Evolutionary conservation across 1,140 invertebrate species (phyloP), one percentile per base, ranked within the genome.

Genomic region (Laupala kohalensis): DNA sequence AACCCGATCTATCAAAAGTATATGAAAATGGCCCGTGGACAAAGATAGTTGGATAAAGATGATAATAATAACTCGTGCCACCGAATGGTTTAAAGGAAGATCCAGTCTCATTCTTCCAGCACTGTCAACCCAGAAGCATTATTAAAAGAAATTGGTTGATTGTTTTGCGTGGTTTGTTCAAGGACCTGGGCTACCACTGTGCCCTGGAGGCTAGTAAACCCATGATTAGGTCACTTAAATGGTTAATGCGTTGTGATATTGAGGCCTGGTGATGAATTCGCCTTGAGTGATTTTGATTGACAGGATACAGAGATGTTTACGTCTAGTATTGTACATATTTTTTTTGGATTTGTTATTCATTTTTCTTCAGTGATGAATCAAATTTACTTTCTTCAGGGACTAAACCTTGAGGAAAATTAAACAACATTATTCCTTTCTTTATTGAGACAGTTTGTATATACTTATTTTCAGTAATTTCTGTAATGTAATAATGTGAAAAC

Each of bases 121-220:
- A n/a, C n/a, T n/a, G n/a, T n/a, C n/a, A n/a, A n/a, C n/a, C n/a
- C n/a, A n/a, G n/a, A n/a, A n/a, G n/a, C n/a, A n/a, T n/a, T n/a
- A n/a, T n/a, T n/a, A n/a, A n/a, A n/a, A n/a, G n/a, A n/a, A n/a
- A n/a, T n/a, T n/a, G n/a, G n/a, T n/a, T n/a, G n/a, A n/a, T n/a
- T n/a, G n/a, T n/a, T n/a, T n/a, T n/a, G n/a, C n/a, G n/a, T n/a
- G n/a, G n/a, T n/a, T n/a, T n/a, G 69, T 74, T 74, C 30, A 73
- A 77, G 76, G 71, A 76, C 25, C 75, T 76, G 72, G 76, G 76
- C 15, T 77, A 76, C 73, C 74, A 75, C 69, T 76, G 76, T 69
- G 75, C 75, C 24, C 72, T 76, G 62, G 76, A 76, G 71, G 75
- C 75, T 29, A 62, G 65, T 68, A 25, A 25, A 25, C 67, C 5